These are phyloP conservation scores for Drosophila subquinaria DNA, from an alignment of 2,888 invertebrate species.

Conservation along the genomic window DNA sequence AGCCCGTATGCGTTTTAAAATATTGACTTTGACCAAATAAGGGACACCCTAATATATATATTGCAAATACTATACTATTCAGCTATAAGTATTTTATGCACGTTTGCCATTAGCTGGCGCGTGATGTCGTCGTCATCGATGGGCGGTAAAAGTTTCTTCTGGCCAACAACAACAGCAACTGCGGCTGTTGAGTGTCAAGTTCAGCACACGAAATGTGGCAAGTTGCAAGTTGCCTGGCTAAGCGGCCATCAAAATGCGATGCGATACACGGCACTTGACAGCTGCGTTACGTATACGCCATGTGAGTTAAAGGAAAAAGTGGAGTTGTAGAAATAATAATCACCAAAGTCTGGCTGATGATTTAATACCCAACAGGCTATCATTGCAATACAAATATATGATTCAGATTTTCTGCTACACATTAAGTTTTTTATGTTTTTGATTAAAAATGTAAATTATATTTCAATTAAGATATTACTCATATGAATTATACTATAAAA, in stretches of 20 bases:
- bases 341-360: neutral
- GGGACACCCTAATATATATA: too few species aligned
- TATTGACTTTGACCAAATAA: too few species aligned
- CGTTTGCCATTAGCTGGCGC: conserved; percentile 64
- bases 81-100: conserved; percentile 57
- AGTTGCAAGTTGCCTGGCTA: conserved; percentile 48
- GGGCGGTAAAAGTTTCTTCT: conserved; percentile 39
- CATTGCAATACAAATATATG: too few species aligned
- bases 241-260: conserved; percentile 59
- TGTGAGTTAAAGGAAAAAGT: neutral
- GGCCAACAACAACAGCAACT: conserved; percentile 13
- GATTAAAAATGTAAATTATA: too few species aligned
- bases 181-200: conserved; percentile 57
- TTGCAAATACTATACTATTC: conserved; percentile 24
- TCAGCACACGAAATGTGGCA: conserved; percentile 40
- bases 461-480: neutral
- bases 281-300: conserved; percentile 48
- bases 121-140: conserved; percentile 65
- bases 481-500: neutral
- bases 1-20: too few species aligned
- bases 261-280: conserved; percentile 41
- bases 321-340: neutral
- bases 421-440: too few species aligned
- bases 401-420: too few species aligned
- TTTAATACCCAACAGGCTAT: conserved; percentile 3